Evolutionary conservation across 2,113 vertebrate genomes (phyloP), one percentile per base, ranked within the genome.

Genomic region (Pseudorhombus dupliciocellatus): DNA sequence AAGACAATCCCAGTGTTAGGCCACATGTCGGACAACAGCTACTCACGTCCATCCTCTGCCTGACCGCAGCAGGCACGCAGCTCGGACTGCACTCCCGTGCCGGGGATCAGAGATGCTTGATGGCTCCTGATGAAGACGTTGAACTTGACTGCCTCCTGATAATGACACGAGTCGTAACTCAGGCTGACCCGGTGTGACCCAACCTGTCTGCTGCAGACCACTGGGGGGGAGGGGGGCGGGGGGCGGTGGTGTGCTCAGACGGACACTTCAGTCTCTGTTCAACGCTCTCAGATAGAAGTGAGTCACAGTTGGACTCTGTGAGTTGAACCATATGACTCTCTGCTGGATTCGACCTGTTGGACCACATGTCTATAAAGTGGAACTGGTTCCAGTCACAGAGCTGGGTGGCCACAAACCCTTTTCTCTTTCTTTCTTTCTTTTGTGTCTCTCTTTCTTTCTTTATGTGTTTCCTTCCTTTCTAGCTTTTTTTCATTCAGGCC

Each of bases 1-100:
- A 90, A 75, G 80, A 84, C 71, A 56, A 83, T 66, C 61, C 60
- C 56, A 40, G 66, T 37, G 72, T 73, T 52, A 57, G 69, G 62
- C 76, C 69, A 75, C 20, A 80, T 74, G 66, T 84, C 77, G 79
- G 66, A 40, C 68, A 55, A 11, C 73, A 81, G 76, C 71, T 53
- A 53, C 78, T 84, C 62, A 28, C 60, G 60, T 73, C 74, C 20
- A 9, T 79, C 79, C 69, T 80, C 65, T 30, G 54, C 75, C 68
- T 72, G 46, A 50, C 46, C 46, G 21, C 46, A n/a, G 9, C 46
- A n/a, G 46, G 18, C 46, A 21, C 46, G 20, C 46, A 50, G 20
- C 5, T n/a, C 75, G 77, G 5, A 60, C 15, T 79, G 66, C 25
- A 28, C 69, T 66, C 30, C 66, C 75, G 20, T 65, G 65, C 7